Conservation (phyloP, 2,888 invertebrate species). For the Eupithecia tripunctaria region DNA sequence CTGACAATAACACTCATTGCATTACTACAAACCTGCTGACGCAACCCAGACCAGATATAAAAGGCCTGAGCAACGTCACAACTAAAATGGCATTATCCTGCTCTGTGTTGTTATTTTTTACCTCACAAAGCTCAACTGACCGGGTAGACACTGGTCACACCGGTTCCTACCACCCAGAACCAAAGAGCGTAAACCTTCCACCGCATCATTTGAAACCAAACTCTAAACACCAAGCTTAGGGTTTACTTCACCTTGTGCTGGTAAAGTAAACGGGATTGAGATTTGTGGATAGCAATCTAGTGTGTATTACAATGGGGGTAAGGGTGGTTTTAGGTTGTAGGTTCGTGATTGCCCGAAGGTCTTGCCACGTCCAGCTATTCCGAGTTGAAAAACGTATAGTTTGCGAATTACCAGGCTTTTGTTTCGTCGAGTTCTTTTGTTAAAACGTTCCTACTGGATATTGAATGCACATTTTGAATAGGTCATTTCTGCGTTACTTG, state of each 20-base stretch:
- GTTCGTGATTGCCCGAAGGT: constrained; percentile 59
- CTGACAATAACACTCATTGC: constrained; percentile 7
- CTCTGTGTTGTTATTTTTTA: constrained; percentile 50
- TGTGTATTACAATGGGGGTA: constrained; percentile 43
- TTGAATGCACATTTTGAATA: constrained; percentile 30
- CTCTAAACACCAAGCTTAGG: constrained; percentile 33
- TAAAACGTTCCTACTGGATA: constrained; percentile 28
- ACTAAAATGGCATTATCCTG: constrained; percentile 19
- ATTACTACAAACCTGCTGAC: constrained; percentile 9
- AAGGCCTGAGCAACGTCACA: constrained; percentile 7
- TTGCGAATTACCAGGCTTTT: constrained; percentile 52
- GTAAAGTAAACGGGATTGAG: constrained; percentile 33
- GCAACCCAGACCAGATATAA: constrained; percentile 6
- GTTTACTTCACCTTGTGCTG: constrained; percentile 18
- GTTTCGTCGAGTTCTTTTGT: constrained; percentile 47
- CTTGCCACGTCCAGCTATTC: constrained; percentile 55
- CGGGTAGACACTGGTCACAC: constrained; percentile 72
- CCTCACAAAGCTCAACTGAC: constrained; percentile 64
- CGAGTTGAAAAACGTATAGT: constrained; percentile 38
- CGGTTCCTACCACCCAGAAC: constrained; percentile 56
- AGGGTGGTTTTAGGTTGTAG: constrained; percentile 50
- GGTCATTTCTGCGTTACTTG: constrained; percentile 12
- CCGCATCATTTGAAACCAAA: constrained; percentile 36
- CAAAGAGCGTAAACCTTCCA: constrained; percentile 47
- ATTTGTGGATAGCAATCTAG: constrained; percentile 45